Evolutionary conservation across 2,113 vertebrate species (phyloP), one percentile per base, ranked within the genome.

Genomic region (Istiophorus platypterus): DNA sequence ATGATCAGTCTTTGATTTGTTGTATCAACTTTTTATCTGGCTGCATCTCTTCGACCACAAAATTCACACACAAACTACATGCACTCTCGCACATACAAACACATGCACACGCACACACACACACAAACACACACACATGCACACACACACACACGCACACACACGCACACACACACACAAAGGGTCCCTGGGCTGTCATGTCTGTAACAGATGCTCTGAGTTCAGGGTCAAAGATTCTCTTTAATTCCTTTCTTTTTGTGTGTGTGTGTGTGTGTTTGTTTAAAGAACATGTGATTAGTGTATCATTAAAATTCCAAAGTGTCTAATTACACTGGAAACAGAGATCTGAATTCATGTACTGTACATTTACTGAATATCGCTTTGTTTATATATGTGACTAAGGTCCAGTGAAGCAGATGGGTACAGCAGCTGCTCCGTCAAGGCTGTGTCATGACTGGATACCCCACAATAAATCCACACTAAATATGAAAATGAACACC

Each of bases 381-480:
- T 76, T 31, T 13, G 31, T 56, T 11, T 20, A 45, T 59, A 59
- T 17, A 18, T 29, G 27, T 8, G 4, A 67, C 9, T 17, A 20
- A 64, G 61, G 45, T 74, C 58, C 61, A 51, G 68, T 69, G 67
- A 75, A 81, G 66, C 91, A 92, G 89, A 91, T 90, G 88, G 86
- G 73, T 52, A 71, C 31, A 84, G 70, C 92, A 91, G 85, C 85
- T 93, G 88, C 59, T 85, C 62, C 68, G 82, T 84, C 34, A 54
- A 83, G 66, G 76, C 87, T 77, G 84, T 92, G 91, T 92, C 85
- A 89, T 90, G 88, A 88, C 58, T 91, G 57, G 85, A 88, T 89
- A 91, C 80, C 77, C 80, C 82, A 81, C 87, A 76, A 79, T 82
- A 90, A 86, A 90, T 88, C 78, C 76, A 59, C 59, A 80, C 74